Evolutionary conservation across 2,113 vertebrate species (phyloP).

Genomic region (Lepisosteus osseus): DNA sequence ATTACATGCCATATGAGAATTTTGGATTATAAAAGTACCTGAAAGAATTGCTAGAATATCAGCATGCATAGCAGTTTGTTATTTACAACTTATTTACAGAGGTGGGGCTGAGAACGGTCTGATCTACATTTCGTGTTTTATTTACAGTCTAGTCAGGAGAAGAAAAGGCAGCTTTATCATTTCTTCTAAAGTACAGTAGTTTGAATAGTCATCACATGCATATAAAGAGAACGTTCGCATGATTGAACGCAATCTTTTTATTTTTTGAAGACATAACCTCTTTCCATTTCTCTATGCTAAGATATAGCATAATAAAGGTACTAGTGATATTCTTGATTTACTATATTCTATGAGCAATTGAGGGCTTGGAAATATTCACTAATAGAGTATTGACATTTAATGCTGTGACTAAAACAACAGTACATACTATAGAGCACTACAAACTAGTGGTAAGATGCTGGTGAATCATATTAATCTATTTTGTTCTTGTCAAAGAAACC

Average conservation of each 20-base stretch:
- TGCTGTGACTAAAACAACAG: slow-evolving; percentile 85
- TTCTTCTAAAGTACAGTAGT: slow-evolving; percentile 75
- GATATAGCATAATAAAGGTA: slow-evolving; percentile 70
- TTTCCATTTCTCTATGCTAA: slow-evolving; percentile 68
- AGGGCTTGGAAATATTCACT: slow-evolving; percentile 82
- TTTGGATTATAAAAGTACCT: slow-evolving; percentile 96
- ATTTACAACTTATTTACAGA: slow-evolving; percentile 97
- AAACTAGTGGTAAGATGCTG: slow-evolving; percentile 82
- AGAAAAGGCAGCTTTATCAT: slow-evolving; percentile 76
- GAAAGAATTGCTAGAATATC: slow-evolving; percentile 91
- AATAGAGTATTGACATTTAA: slow-evolving; percentile 76
- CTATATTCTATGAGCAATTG: slow-evolving; percentile 77
- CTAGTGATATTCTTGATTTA: slow-evolving; percentile 55
- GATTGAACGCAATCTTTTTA: slow-evolving; percentile 66
- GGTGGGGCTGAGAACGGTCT: slow-evolving; percentile 62
- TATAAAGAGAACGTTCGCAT: slow-evolving; percentile 80
- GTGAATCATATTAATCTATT: slow-evolving; percentile 77
- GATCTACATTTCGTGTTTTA: slow-evolving; percentile 70
- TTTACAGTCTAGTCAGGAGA: slow-evolving; percentile 84
- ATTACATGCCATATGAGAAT: slow-evolving; percentile 84
- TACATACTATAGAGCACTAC: slow-evolving; percentile 74
- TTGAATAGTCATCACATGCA: slow-evolving; percentile 83
- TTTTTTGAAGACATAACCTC: slow-evolving; percentile 56
- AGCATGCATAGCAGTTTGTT: slow-evolving; percentile 91
- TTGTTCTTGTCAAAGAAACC: slow-evolving; percentile 78